These are phyloP conservation scores for Argyrosomus japonicus DNA, from an alignment of 2,113 vertebrate species.

Conservation along the genomic window DNA sequence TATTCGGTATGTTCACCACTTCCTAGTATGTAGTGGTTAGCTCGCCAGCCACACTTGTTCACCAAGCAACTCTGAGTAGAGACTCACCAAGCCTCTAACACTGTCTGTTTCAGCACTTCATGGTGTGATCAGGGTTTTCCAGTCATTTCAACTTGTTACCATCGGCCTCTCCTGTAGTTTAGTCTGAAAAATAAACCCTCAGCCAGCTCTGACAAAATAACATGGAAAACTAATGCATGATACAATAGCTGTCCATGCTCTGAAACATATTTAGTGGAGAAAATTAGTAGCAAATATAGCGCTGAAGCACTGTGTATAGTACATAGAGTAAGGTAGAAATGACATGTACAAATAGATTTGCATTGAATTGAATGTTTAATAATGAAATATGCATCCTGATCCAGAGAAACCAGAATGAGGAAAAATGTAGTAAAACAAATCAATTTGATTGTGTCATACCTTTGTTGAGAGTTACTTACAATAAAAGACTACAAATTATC, in stretches of 20 bases:
- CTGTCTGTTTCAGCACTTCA: background rate
- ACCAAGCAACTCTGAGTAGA: background rate
- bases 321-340: background rate
- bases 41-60: no score
- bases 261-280: background rate
- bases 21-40: no score
- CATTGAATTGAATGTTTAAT: background rate
- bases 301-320: background rate
- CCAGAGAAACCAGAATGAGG: background rate
- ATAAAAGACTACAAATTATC: background rate
- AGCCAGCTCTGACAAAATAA: no score
- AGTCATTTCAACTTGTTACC: background rate
- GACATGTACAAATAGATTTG: background rate
- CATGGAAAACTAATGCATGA: background rate
- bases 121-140: background rate
- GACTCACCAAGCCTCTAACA: no score
- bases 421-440: background rate
- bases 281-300: background rate
- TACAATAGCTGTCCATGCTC: background rate
- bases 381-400: background rate
- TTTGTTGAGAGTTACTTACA: background rate
- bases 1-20: background rate
- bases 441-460: background rate
- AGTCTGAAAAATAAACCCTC: background rate
- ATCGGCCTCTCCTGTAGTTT: no score